These are phyloP conservation scores for Clarias fuscus DNA, from an alignment of 2,797 vertebrate species.

Conservation along the genomic window DNA sequence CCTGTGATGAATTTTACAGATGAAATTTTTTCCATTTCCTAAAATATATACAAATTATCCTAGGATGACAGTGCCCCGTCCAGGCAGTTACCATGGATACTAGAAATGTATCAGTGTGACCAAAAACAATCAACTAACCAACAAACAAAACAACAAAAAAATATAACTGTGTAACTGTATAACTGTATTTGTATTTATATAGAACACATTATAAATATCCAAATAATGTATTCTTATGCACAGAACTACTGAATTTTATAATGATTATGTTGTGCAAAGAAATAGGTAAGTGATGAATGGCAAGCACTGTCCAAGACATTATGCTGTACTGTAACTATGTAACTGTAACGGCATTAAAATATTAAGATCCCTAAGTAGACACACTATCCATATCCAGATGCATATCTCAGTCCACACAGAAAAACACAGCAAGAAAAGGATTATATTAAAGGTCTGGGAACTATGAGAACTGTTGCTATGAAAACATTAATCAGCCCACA, in stretches of 20 bases:
- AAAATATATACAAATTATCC: background rate
- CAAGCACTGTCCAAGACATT: conserved; percentile 15
- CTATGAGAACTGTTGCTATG: conserved; percentile 23
- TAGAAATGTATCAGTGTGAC: background rate
- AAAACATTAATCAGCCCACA: background rate
- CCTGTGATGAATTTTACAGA: background rate
- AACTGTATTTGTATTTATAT: background rate
- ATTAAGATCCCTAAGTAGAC: background rate
- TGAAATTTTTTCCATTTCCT: background rate
- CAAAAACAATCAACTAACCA: background rate
- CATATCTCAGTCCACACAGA: conserved; percentile 31
- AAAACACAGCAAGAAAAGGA: conserved; percentile 26
- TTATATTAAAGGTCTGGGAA: conserved; percentile 32
- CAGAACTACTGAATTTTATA: background rate
- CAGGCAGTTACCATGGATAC: background rate
- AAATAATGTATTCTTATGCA: background rate
- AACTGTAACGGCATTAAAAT: background rate
- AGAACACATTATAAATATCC: background rate
- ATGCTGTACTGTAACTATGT: background rate
- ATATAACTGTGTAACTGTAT: background rate
- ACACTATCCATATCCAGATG: conserved; percentile 29
- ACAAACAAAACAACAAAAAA: background rate
- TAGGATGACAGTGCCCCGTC: background rate
- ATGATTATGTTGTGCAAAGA: background rate
- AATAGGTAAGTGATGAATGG: background rate